phyloP scores from a whole-genome alignment of 1,140 invertebrate species.

The Pissodes strobi region DNA sequence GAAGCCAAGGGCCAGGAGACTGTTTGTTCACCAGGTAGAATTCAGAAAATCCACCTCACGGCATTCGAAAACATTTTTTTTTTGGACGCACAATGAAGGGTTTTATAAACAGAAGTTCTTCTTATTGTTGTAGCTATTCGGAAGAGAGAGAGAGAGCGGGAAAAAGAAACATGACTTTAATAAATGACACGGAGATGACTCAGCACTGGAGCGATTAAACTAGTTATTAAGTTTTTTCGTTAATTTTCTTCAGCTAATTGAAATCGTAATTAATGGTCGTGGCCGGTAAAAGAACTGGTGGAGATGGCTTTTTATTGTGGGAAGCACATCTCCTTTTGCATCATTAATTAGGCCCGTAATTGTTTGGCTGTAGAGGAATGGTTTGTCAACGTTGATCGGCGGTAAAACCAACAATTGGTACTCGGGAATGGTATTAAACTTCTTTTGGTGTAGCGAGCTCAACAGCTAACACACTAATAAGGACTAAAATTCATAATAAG shows the following conservation, averaged over 20 bases:
- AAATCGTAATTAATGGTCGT: conserved; percentile 12
- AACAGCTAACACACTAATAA: no score
- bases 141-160: no score
- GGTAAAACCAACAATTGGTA: no score
- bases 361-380: no score
- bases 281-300: no score
- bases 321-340: not conserved
- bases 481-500: no score
- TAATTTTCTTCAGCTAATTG: conserved; percentile 18
- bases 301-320: not conserved
- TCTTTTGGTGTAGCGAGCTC: no score
- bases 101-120: conserved; percentile 12
- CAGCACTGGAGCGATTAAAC: conserved; percentile 10
- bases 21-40: conserved; percentile 12
- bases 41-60: not conserved
- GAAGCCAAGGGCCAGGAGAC: no score
- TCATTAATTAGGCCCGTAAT: conserved; percentile 6
- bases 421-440: no score
- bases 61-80: conserved; percentile 5
- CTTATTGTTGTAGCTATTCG: not conserved
- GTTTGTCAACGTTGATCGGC: no score
- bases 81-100: conserved; percentile 5
- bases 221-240: conserved; percentile 19
- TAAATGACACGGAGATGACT: conserved; percentile 12
- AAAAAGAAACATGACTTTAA: conserved; percentile 10